phyloP scores from a whole-genome alignment of 2,888 invertebrate genomes.

The Sisyra nigra region DNA sequence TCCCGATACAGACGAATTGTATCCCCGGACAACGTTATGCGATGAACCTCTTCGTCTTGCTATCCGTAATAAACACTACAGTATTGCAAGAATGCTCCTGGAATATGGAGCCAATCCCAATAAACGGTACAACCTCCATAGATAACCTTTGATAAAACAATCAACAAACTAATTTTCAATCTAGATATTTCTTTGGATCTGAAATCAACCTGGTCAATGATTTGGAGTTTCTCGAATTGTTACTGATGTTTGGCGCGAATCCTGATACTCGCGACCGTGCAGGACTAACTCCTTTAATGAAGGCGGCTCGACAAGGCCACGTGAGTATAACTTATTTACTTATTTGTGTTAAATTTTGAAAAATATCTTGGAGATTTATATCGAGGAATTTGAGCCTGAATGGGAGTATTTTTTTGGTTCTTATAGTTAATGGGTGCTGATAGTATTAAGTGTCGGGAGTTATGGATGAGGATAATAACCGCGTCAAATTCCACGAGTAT shows the following conservation, averaged over 20 bases:
- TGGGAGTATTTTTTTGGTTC: no score
- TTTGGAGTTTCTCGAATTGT: conserved; percentile 61
- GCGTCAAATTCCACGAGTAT: no score
- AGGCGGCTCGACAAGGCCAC: conserved; percentile 64
- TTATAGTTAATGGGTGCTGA: no score
- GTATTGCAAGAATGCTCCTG: conserved; percentile 51
- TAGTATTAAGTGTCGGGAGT: no score
- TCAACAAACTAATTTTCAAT: not conserved
- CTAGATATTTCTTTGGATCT: conserved; percentile 64
- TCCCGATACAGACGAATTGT: conserved; percentile 51
- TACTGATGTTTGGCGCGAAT: conserved; percentile 73
- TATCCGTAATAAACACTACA: conserved; percentile 69
- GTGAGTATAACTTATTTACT: conserved; percentile 25
- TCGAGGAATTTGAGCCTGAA: no score
- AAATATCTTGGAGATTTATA: no score
- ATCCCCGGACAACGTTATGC: conserved; percentile 54
- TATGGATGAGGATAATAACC: no score
- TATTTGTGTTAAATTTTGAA: no score
- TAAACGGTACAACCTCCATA: conserved; percentile 34
- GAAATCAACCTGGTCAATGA: conserved; percentile 82
- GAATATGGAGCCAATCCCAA: conserved; percentile 81
- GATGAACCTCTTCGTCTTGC: conserved; percentile 84
- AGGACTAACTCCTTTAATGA: conserved; percentile 83
- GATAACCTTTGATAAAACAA: not conserved
- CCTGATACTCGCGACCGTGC: conserved; percentile 76